These are phyloP conservation scores for Hexactinellida sp. DNA, from an alignment of 37 sponge, comb jelly and placozoan genomes.

Conservation along the genomic window DNA sequence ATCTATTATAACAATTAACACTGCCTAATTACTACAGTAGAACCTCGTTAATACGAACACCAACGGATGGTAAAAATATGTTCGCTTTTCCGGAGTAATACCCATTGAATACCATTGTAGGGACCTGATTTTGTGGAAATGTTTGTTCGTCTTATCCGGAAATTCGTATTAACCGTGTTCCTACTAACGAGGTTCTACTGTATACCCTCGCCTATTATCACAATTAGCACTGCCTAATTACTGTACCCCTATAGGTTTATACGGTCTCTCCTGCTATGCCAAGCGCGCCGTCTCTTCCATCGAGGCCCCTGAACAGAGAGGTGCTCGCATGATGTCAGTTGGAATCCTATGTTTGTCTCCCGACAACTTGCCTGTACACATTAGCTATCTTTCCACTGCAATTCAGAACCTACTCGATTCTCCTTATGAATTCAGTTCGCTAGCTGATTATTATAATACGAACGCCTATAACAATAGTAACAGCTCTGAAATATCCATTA, in stretches of 20 bases:
- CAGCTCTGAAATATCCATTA: not conserved
- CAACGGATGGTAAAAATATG: too few relatives aligned
- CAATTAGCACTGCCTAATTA: too few relatives aligned
- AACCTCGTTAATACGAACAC: too few relatives aligned
- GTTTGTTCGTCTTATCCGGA: too few relatives aligned
- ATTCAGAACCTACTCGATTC: not conserved
- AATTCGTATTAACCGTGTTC: too few relatives aligned
- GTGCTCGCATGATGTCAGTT: conserved; percentile 90
- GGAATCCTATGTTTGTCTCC: conserved; percentile 65
- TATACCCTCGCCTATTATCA: too few relatives aligned
- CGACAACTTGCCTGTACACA: conserved; percentile 56
- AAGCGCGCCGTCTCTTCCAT: conserved; percentile 57
- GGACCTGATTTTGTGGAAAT: too few relatives aligned
- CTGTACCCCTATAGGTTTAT: conserved; percentile 56
- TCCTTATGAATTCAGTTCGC: not conserved
- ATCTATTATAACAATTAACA: too few relatives aligned
- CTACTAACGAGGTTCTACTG: too few relatives aligned
- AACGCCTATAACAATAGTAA: not conserved
- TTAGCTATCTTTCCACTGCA: conserved; percentile 41
- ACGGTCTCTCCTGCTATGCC: conserved; percentile 76
- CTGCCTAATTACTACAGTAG: too few relatives aligned
- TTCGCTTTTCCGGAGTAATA: too few relatives aligned
- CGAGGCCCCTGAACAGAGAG: conserved; percentile 45
- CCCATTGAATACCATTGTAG: too few relatives aligned
- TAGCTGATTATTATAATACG: not conserved